phyloP scores from a whole-genome alignment of 2,888 invertebrate genomes.

The Leucophenga maculata region DNA sequence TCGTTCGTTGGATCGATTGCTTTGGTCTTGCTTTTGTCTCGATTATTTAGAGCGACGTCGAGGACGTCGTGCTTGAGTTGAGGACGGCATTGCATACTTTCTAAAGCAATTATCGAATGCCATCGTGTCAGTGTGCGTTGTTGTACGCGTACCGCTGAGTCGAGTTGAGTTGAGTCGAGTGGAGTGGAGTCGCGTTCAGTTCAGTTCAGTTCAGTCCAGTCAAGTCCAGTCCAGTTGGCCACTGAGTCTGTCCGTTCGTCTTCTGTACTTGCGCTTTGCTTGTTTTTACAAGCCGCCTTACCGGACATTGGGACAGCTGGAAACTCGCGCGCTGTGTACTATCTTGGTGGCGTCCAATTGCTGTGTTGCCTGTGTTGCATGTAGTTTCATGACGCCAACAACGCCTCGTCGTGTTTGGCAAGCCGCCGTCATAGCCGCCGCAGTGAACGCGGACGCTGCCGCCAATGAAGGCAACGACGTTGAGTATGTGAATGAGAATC shows the following conservation, averaged over 20 bases:
- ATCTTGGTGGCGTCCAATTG: slow-evolving; percentile 16
- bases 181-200: too few species aligned
- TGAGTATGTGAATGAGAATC: slow-evolving; percentile 14
- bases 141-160: neutral
- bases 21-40: neutral
- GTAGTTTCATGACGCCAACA: slow-evolving; percentile 69
- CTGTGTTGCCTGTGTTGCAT: slow-evolving; percentile 43
- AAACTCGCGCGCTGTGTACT: neutral
- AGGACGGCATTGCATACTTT: slow-evolving; percentile 55
- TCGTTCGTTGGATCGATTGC: too few species aligned
- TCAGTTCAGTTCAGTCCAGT: neutral
- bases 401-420: slow-evolving; percentile 69
- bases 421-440: slow-evolving; percentile 67
- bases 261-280: slow-evolving; percentile 22
- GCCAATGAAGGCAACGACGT: slow-evolving; percentile 46
- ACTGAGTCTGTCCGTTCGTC: slow-evolving; percentile 23
- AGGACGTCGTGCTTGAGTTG: too few species aligned
- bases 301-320: slow-evolving; percentile 31
- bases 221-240: neutral
- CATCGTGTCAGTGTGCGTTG: slow-evolving; percentile 48
- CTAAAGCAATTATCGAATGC: slow-evolving; percentile 65
- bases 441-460: slow-evolving; percentile 34
- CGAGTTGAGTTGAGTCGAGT: too few species aligned
- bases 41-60: slow-evolving; percentile 2
- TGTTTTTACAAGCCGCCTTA: slow-evolving; percentile 47